These are phyloP conservation scores for Achatina immaculata DNA, from an alignment of 1,140 invertebrate genomes.

Conservation along the genomic window DNA sequence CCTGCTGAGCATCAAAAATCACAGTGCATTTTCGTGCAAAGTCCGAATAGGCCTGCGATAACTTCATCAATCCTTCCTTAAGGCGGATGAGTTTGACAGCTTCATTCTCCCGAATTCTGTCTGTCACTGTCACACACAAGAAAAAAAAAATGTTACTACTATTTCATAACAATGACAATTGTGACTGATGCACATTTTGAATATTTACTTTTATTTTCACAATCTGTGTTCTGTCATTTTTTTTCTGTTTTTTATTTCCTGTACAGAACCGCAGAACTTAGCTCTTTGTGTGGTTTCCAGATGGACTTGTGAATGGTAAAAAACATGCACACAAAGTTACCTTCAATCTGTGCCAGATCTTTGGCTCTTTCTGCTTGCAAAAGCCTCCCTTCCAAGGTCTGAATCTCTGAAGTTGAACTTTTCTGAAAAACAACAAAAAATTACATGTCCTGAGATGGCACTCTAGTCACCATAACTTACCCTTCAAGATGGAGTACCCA, in stretches of 20 bases:
- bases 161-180: not conserved
- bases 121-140: constrained; percentile 68
- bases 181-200: too few relatives aligned
- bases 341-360: constrained; percentile 73
- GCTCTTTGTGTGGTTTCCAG: too few relatives aligned
- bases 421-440: constrained; percentile 55
- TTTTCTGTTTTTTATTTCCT: too few relatives aligned
- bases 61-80: constrained; percentile 73
- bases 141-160: constrained; percentile 8
- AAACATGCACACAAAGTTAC: too few relatives aligned
- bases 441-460: too few relatives aligned
- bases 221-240: too few relatives aligned
- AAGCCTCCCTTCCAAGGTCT: constrained; percentile 71
- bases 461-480: too few relatives aligned
- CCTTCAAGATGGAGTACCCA: too few relatives aligned
- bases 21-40: constrained; percentile 72
- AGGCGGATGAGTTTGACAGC: constrained; percentile 74
- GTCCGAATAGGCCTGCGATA: constrained; percentile 73
- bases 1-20: constrained; percentile 73
- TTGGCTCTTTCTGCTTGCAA: constrained; percentile 73
- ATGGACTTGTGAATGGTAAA: too few relatives aligned
- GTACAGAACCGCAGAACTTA: too few relatives aligned
- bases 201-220: too few relatives aligned
- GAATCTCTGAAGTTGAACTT: constrained; percentile 69
- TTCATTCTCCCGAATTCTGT: constrained; percentile 74